Evolutionary conservation across 2,113 vertebrate species (phyloP).

Genomic region (Vidua macroura): DNA sequence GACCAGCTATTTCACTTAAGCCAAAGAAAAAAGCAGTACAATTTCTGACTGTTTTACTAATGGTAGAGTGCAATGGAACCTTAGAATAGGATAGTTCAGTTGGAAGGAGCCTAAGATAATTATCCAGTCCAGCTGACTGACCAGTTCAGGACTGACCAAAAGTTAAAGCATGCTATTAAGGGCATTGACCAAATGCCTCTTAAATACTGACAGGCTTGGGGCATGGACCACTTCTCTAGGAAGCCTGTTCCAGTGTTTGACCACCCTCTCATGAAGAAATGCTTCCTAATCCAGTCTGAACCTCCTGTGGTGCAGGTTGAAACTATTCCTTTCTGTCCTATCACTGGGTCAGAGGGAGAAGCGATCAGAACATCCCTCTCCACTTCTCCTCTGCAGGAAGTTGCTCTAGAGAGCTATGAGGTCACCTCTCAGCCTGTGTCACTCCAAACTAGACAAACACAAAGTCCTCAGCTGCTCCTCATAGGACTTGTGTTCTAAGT

Average conservation of each 20-base stretch:
- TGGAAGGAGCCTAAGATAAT: neutral
- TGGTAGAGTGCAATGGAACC: neutral
- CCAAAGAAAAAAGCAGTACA: neutral
- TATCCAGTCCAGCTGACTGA: neutral
- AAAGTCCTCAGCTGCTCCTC: neutral
- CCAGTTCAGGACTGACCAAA: neutral
- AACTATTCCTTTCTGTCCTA: fast-evolving
- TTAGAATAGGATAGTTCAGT: neutral
- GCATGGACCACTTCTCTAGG: neutral
- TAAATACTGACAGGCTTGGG: neutral
- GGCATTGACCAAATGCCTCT: neutral
- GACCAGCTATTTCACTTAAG: neutral
- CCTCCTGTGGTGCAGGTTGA: neutral
- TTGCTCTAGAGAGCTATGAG: neutral
- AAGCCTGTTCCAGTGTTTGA: neutral
- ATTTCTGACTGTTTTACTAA: neutral
- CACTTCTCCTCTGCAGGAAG: neutral
- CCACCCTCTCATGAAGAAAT: neutral
- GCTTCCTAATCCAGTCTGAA: neutral
- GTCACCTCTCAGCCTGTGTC: neutral
- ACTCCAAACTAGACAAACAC: neutral
- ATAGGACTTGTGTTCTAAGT: neutral
- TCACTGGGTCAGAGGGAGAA: neutral
- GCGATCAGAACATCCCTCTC: neutral
- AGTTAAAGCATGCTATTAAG: neutral